Evolutionary conservation across 2,888 invertebrate genomes (phyloP), one percentile per base, ranked within the genome.

Genomic region (Lypha dubia): DNA sequence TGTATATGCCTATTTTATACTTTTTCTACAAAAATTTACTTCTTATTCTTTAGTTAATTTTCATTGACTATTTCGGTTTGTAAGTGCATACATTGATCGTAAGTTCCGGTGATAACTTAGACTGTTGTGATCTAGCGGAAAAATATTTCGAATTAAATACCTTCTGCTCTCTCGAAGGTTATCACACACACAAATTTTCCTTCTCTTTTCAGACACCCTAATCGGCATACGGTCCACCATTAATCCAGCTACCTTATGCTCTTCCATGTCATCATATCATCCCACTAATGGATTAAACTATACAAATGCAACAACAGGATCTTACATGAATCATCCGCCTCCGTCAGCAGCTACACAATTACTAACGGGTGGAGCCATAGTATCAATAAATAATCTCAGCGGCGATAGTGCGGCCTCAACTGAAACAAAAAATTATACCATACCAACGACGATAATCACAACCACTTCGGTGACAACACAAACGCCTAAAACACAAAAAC

Each of bases 401-500:
- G 46, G 49, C 28, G 46, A 65, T 22, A 24, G 56, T 22, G 60
- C 60, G 77, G 24, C 65, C 49, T 22, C 85, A 84, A 65, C 85
- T 87, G 49, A 88, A 88, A 70, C 90, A 88, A 65, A 80, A 74
- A 79, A 84, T 81, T 65, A 85, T 79, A 68, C 86, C 67, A 86
- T 77, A 86, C 63, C 84, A 88, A 79, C 87, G 53, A 85, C 86
- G 67, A 86, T 86, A 82, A 85, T 87, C 58, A 86, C 86, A 41
- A 88, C 88, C 49, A 87, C 87, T 79, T 88, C 88, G 28, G 88
- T 88, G 67, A 88, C 86, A 84, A 88, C 88, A 70, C 89, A 89
- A 87, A 91, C 91, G 62, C 92, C 92, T 6, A 92, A 92, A 88
- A 86, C 90, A 3, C 92, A 91, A 86, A 92, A 92, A 77, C 91